A percentile compares a stretch with the other conserved stretches of the same genome.
Evolutionary conservation across 1,140 invertebrate species (phyloP).

Genomic region (Catajapyx aquilonaris): DNA sequence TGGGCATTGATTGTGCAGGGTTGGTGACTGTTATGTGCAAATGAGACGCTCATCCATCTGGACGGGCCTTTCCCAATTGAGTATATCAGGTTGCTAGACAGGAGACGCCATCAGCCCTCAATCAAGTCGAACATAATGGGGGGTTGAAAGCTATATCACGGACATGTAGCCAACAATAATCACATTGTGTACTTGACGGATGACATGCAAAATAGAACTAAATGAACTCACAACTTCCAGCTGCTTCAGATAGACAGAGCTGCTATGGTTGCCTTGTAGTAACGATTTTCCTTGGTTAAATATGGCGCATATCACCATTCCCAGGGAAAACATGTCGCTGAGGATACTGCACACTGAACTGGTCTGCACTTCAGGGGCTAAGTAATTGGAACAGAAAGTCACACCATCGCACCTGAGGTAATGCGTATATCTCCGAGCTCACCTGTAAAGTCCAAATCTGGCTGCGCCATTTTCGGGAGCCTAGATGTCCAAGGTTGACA

Average conservation of each 20-base stretch:
- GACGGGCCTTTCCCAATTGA: too few species aligned
- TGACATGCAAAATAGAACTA: too few species aligned
- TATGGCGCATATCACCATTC: constrained; percentile 74
- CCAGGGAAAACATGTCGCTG: constrained; percentile 89
- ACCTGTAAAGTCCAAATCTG: constrained; percentile 78
- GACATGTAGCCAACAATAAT: too few species aligned
- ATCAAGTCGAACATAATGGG: too few species aligned
- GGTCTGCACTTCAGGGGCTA: constrained; percentile 75
- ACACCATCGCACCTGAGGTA: constrained; percentile 6
- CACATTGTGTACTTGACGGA: too few species aligned
- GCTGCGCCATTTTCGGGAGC: constrained; percentile 76
- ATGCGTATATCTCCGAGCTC: constrained; percentile 16
- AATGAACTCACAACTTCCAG: constrained; percentile 75
- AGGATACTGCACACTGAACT: constrained; percentile 58
- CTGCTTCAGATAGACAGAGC: constrained; percentile 69
- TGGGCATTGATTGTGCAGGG: too few species aligned
- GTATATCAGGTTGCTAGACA: too few species aligned
- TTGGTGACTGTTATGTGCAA: too few species aligned
- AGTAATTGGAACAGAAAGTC: constrained; percentile 11
- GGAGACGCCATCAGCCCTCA: too few species aligned
- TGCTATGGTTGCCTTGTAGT: constrained; percentile 72
- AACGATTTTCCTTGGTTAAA: constrained; percentile 73
- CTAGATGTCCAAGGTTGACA: constrained; percentile 71
- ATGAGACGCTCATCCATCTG: too few species aligned
- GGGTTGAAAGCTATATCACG: too few species aligned